Base-by-base conservation (phyloP, 1,140 invertebrate species). In the Danaus melanippus region DNA sequence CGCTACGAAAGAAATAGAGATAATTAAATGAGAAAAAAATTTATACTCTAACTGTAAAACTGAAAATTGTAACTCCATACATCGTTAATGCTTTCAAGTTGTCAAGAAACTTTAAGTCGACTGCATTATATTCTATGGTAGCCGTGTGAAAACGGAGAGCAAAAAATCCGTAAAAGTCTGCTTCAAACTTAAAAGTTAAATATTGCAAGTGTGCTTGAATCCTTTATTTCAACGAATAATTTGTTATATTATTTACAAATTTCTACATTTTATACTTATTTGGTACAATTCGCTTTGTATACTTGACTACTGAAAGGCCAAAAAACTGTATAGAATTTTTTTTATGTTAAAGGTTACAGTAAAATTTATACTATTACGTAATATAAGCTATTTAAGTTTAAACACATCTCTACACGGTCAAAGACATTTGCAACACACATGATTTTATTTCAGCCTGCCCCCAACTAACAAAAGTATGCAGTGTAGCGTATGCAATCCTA, bases 11-110 rank as follows among this genome's bases (percentile, higher is more conserved):
- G 42, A 42, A 32, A 48, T 32, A 42, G 53, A 61, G 55, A 58
- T 56, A 61, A 65, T 65, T 65, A 65, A 61, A 62, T 55, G 53
- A 48, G 58, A 56, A 64, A 54, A 55, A 56, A 64, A 54, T 47
- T 58, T 40, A 44, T 56, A 59, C 55, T 55, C 56, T 51, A 56
- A 67, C 56, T 62, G 48, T 61, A 58, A 50, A 55, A 47, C 48
- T 60, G 10, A 12, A 53, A 56, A 62, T 50, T 56, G 59, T 66
- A 60, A 60, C 65, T 56, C 61, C 62, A 71, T 70, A 71, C 66
- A 70, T 74, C 67, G 71, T 76, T 78, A 76, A 78, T 74, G 72
- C 67, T 78, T 69, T 42, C 17, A 56, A 67, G 66, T 63, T 66
- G 66, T 67, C 53, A 52, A 49, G 49, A 62, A 74, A 73, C 58